These are phyloP conservation scores for Puma concolor DNA, from an alignment of 2,113 vertebrate genomes.

Conservation along the genomic window DNA sequence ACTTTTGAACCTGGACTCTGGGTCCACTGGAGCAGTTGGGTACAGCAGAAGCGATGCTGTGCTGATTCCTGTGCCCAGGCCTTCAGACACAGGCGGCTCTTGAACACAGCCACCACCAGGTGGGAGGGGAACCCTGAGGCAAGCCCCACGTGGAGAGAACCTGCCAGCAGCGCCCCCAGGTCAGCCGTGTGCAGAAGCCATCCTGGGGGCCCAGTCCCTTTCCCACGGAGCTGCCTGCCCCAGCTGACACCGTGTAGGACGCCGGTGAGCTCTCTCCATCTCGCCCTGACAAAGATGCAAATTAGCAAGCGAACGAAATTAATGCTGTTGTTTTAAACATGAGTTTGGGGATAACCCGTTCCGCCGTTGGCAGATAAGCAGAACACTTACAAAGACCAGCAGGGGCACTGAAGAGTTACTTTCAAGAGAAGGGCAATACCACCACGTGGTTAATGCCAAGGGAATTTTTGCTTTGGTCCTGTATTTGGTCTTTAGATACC, in stretches of 20 bases:
- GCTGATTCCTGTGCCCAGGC: background rate
- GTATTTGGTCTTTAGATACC: background rate
- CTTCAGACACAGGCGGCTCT: background rate
- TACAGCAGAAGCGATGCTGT: background rate
- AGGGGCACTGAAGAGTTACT: background rate
- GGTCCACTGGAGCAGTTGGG: too few relatives aligned
- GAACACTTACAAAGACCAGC: background rate
- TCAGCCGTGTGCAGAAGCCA: accelerated
- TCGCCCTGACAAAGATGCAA: accelerated
- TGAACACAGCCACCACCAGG: background rate
- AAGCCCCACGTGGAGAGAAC: background rate
- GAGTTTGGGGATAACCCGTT: background rate
- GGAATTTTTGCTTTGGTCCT: background rate
- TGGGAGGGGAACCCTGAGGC: background rate
- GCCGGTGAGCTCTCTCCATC: accelerated
- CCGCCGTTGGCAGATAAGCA: background rate
- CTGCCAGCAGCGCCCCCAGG: too few relatives aligned
- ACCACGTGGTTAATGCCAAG: background rate
- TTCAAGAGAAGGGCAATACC: background rate
- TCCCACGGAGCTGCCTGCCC: accelerated
- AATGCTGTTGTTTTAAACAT: background rate
- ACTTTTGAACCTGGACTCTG: background rate
- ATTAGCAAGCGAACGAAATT: background rate
- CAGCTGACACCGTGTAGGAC: background rate
- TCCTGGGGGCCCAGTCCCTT: accelerated